Base-by-base conservation (phyloP, 2,888 invertebrate species). In the Drymonia ruficornis region DNA sequence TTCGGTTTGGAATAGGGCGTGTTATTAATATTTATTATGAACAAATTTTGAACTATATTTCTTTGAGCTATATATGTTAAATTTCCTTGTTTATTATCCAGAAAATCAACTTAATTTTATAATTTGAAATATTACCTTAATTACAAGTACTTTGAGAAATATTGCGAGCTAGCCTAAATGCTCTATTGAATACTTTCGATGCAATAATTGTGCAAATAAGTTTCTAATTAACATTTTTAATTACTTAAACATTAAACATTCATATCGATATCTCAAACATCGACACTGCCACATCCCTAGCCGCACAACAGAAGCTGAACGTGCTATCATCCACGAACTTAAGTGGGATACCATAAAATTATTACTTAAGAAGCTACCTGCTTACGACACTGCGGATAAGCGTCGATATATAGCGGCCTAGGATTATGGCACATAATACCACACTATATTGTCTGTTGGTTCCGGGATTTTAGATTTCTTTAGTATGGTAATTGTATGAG, bases 311-410 rank as follows among this genome's bases (percentile, higher is more conserved):
- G 43, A 19, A 43, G 43, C 43, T 16, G 16, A 43, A 11, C 43
- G 12, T 13, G 19, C 19, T 19, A 43, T 43, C 43, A 23, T 12
- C 61, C 59, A 62, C 59, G 55, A 72, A 72, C 64, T 70, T 75
- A 74, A 78, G 69, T 60, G 70, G 77, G 71, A 73, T 82, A 72
- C 71, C 74, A 69, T 81, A 76, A 78, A 80, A 72, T 80, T 78
- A 77, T 77, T 70, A 75, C 74, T 72, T 66, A 76, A 77, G 16
- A 40, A 13, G 11, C 8, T 42, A 43, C 43, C 19, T 19, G 43
- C 43, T 43, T 43, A 43, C n/a, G 43, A 19, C 43, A 12, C 43
- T 11, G 12, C 19, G 13, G 43, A 19, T 43, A 19, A 40, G 16
- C 40, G 40, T 8, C 40, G 16, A 16, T 16, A 40, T 40, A 40